Evolutionary conservation across 1,140 invertebrate genomes (phyloP).

Genomic region (Tyrophagus putrescentiae): DNA sequence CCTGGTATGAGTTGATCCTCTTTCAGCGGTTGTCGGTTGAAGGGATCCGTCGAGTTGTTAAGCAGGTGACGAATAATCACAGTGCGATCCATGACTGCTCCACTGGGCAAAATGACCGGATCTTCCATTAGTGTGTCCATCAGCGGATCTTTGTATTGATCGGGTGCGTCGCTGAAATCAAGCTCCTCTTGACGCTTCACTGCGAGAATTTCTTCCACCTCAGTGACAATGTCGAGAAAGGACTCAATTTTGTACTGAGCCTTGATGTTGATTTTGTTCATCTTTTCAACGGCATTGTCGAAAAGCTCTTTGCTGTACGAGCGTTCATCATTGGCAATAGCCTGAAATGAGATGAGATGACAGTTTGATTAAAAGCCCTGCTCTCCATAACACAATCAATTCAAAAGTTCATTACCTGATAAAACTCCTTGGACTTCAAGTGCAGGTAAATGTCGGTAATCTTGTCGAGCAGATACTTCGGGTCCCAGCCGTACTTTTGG

Average conservation of each 20-base stretch:
- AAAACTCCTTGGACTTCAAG: constrained; percentile 78
- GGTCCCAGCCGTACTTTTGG: constrained; percentile 80
- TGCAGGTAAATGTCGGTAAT: constrained; percentile 89
- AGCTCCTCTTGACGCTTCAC: constrained; percentile 57
- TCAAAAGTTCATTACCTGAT: constrained; percentile 56
- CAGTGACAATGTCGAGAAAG: constrained; percentile 19
- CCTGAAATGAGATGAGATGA: constrained; percentile 6
- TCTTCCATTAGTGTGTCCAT: constrained; percentile 88
- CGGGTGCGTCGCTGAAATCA: constrained; percentile 66
- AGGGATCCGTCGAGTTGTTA: constrained; percentile 88
- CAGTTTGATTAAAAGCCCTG: background rate
- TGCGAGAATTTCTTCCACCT: constrained; percentile 41
- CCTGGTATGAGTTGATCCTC: constrained; percentile 76
- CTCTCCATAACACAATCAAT: background rate
- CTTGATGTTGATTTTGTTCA: constrained; percentile 67
- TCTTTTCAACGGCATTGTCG: constrained; percentile 62
- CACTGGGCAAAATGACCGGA: constrained; percentile 79
- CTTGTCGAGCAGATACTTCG: constrained; percentile 67
- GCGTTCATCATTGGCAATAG: constrained; percentile 50
- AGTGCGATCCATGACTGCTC: constrained; percentile 58
- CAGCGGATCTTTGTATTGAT: constrained; percentile 87
- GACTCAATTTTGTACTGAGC: constrained; percentile 49
- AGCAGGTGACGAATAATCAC: constrained; percentile 64
- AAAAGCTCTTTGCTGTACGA: constrained; percentile 78
- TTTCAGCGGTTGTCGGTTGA: constrained; percentile 76